Base-by-base conservation (phyloP, 53 echinoderm and acorn worm species). In the Luidia sarsii region DNA sequence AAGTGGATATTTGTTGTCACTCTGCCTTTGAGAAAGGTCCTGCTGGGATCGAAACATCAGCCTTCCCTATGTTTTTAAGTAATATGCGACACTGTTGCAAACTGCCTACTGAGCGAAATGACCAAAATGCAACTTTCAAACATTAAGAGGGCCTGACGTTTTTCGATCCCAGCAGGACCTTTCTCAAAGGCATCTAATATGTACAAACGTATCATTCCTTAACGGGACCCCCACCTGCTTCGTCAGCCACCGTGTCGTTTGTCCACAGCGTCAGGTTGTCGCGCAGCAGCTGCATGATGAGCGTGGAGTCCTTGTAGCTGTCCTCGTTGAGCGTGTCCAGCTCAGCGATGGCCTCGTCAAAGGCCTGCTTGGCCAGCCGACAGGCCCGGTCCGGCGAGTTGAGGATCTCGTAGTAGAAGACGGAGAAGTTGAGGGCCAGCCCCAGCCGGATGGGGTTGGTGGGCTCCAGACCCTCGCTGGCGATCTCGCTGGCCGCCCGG, bases 201-300 rank as follows among this genome's bases (percentile, higher is more conserved):
- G n/a, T n/a, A n/a, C n/a, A n/a, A 53, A 53, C 7, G 4, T 53
- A 15, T 6, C 53, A 18, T 18, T 4, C 21, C 15, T 53, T 20
- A n/a, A n/a, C n/a, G 4, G 4, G 27, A 10, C 8, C 41, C 77
- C 32, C 8, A 77, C 77, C 77, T 61, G 77, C 77, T 41, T 77
- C 77, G n/a, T 77, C 77, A 8, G 46, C 77, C 13, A 61, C 61
- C 0, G 48, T 48, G 21, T 96, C 94, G 11, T 94, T 94, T 18
- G 97, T 97, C 97, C 94, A 94, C 30, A 94, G 87, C 71, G 97
- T 97, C 84, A 97, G 91, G 82, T 97, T 97, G 88, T 97, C 97
- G 57, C 97, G 85, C 80, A 94, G 56, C 33, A 94, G 88, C 91
- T 97, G 97, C 97, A 97, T 97, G 59, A 97, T 97, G 56, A 97